phyloP scores from a whole-genome alignment of 2,888 invertebrate species.

The Plebejus argus region DNA sequence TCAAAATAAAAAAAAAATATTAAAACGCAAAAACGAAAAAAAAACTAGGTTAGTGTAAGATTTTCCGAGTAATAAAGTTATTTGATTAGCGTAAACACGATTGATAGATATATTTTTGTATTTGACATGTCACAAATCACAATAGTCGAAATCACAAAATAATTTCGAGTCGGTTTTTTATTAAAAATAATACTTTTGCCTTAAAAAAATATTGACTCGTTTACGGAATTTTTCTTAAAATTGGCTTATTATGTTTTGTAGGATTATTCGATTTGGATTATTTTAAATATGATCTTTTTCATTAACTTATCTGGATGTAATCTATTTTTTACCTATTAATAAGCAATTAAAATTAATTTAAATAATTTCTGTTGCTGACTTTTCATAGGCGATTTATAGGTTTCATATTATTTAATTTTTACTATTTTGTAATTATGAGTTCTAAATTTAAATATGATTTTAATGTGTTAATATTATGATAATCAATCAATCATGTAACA shows the following conservation, averaged over 20 bases:
- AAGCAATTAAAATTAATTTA: too few species aligned
- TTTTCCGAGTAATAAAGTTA: background rate
- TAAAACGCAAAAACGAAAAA: background rate
- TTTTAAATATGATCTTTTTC: too few species aligned
- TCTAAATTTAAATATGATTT: background rate
- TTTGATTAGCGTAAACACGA: background rate
- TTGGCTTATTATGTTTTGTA: background rate
- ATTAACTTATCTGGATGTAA: too few species aligned
- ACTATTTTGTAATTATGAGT: background rate
- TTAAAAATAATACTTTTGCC: background rate
- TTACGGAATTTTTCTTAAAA: background rate
- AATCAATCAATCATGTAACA: background rate
- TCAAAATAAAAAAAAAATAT: background rate
- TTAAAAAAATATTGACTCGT: background rate
- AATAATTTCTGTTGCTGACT: too few species aligned
- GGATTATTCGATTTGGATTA: too few species aligned
- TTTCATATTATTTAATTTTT: too few species aligned
- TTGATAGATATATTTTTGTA: slow-evolving; percentile 22
- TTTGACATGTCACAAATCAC: slow-evolving; percentile 12
- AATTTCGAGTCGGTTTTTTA: background rate
- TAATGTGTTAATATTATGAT: background rate
- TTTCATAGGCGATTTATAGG: too few species aligned
- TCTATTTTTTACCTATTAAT: too few species aligned
- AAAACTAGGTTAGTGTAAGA: background rate
- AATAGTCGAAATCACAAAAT: slow-evolving; percentile 2